A percentile compares a stretch with the other conserved stretches of the same genome.
These are phyloP conservation scores for Stichodactyla mertensii DNA, from an alignment of 64 coral and sea anemone species.

Conservation along the genomic window DNA sequence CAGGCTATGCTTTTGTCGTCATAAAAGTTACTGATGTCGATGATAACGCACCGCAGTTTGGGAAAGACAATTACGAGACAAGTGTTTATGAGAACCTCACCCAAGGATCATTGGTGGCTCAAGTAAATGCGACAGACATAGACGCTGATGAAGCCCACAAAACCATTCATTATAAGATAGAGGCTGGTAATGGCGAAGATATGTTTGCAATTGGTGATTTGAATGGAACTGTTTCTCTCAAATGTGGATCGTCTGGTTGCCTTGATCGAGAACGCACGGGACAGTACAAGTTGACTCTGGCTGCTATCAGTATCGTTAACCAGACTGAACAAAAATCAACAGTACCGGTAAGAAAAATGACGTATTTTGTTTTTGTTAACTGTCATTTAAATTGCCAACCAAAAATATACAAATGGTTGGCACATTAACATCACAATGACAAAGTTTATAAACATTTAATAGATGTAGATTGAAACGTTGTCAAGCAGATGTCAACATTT, in stretches of 20 bases:
- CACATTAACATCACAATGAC: too few species aligned
- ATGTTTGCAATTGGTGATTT: slow-evolving; percentile 58
- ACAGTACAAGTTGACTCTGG: slow-evolving; percentile 50
- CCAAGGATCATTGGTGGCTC: slow-evolving; percentile 43
- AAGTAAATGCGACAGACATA: slow-evolving; percentile 77
- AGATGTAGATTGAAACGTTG: too few species aligned
- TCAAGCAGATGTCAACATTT: background rate
- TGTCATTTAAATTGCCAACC: too few species aligned
- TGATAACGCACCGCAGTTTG: slow-evolving; percentile 85
- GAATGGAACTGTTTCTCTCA: slow-evolving; percentile 75
- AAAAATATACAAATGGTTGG: too few species aligned
- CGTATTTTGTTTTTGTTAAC: too few species aligned
- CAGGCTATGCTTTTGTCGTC: slow-evolving; percentile 38
- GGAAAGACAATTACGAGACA: slow-evolving; percentile 31
- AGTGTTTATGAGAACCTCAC: slow-evolving; percentile 69
- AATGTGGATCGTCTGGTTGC: slow-evolving; percentile 21
- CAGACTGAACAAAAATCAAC: slow-evolving; percentile 60
- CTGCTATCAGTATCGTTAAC: slow-evolving; percentile 58
- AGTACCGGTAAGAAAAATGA: slow-evolving; percentile 8
- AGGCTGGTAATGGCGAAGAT: slow-evolving; percentile 40
- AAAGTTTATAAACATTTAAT: too few species aligned
- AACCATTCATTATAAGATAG: slow-evolving; percentile 58
- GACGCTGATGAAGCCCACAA: slow-evolving; percentile 63
- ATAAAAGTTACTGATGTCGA: slow-evolving; percentile 72
- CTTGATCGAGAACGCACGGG: slow-evolving; percentile 70